Conservation (phyloP, 2,888 invertebrate species). For the Drosophila paranaensis region DNA sequence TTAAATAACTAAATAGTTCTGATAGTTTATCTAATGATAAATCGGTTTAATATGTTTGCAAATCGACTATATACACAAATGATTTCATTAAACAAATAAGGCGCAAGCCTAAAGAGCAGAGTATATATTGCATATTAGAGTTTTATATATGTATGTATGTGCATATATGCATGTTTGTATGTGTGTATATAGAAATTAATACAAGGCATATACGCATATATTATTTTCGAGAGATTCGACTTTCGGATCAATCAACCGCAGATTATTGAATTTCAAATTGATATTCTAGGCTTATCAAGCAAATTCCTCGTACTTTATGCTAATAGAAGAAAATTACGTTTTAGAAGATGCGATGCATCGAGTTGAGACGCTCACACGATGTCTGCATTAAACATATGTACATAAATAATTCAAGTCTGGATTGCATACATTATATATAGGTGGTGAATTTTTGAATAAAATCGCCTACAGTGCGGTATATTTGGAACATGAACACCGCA, state of each 20-base stretch:
- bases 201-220: conserved; percentile 29
- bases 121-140: conserved; percentile 28
- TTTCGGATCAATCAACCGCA: conserved; percentile 41
- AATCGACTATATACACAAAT: conserved; percentile 13
- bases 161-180: conserved; percentile 16
- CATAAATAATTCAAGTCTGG: conserved; percentile 23
- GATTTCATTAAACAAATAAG: conserved; percentile 3
- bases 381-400: conserved; percentile 9
- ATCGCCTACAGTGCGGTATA: conserved; percentile 61
- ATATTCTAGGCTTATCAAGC: not conserved
- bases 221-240: conserved; percentile 30
- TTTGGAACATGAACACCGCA: conserved; percentile 62
- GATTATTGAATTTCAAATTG: conserved; percentile 16
- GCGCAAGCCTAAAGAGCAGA: not conserved
- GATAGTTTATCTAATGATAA: not conserved
- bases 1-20: conserved; percentile 33
- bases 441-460: conserved; percentile 43
- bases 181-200: conserved; percentile 33
- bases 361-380: not conserved
- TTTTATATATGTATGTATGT: conserved; percentile 22
- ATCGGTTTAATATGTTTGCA: conserved; percentile 13
- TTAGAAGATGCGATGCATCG: not conserved
- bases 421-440: conserved; percentile 32
- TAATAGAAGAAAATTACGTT: not conserved
- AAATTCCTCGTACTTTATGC: not conserved